Percentiles rank a stretch among this genome's conserved stretches.
phyloP scores from a whole-genome alignment of 2,888 invertebrate genomes.

The Tolmerus cingulatus region DNA sequence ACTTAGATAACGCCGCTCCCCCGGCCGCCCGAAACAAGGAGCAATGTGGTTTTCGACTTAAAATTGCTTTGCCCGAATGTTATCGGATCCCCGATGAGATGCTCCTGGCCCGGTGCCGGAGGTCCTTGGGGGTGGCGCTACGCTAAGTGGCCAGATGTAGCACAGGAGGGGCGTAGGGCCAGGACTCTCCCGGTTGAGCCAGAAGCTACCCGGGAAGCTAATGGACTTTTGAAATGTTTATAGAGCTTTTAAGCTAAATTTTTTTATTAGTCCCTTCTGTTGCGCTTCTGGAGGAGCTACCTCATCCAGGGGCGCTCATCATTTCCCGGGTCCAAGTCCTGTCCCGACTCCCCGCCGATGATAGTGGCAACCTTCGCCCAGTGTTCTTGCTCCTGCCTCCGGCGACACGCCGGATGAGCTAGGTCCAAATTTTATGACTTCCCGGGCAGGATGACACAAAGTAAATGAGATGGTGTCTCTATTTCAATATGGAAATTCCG shows the following conservation, averaged over 20 bases:
- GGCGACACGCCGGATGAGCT: neutral
- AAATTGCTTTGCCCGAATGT: slow-evolving; percentile 27
- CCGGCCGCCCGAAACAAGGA: neutral
- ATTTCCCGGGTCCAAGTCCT: neutral
- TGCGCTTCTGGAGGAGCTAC: neutral
- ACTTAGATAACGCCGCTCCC: slow-evolving; percentile 21
- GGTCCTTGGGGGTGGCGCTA: neutral
- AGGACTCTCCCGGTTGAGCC: neutral
- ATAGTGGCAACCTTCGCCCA: neutral
- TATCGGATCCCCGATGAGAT: slow-evolving; percentile 38
- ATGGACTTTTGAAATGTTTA: slow-evolving; percentile 51
- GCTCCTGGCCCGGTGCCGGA: neutral
- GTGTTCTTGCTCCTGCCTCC: neutral
- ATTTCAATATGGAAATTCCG: slow-evolving; percentile 36
- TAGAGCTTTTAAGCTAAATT: slow-evolving; percentile 48
- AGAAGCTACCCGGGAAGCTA: slow-evolving; percentile 38
- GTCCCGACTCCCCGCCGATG: neutral
- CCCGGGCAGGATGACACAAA: slow-evolving; percentile 13
- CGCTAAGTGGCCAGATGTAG: slow-evolving; percentile 38
- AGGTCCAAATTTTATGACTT: slow-evolving; percentile 26
- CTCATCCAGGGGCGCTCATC: neutral
- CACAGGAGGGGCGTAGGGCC: neutral
- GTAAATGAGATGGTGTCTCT: slow-evolving; percentile 38
- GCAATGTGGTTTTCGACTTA: slow-evolving; percentile 29
- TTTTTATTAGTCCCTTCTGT: slow-evolving; percentile 43